phyloP scores from a whole-genome alignment of 2,888 invertebrate genomes.

The Leptinotarsa haldemani region DNA sequence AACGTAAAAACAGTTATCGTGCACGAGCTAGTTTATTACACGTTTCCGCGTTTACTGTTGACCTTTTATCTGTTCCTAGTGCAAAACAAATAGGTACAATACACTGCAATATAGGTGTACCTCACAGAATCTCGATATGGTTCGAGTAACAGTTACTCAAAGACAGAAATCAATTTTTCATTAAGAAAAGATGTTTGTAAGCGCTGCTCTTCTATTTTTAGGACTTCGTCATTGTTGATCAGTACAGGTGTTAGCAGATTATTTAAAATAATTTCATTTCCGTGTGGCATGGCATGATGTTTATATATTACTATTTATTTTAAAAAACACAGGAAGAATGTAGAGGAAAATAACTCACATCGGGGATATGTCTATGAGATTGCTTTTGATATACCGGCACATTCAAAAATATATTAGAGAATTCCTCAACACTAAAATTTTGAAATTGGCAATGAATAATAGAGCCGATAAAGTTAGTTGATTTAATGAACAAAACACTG shows the following conservation, averaged over 20 bases:
- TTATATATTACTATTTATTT: too few species aligned
- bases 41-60: slow-evolving; percentile 34
- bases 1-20: slow-evolving; percentile 33
- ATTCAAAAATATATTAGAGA: too few species aligned
- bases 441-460: too few species aligned
- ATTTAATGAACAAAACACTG: too few species aligned
- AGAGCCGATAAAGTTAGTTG: too few species aligned
- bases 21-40: slow-evolving; percentile 35
- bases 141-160: background rate
- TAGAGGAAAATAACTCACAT: too few species aligned
- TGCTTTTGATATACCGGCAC: too few species aligned
- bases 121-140: slow-evolving; percentile 13
- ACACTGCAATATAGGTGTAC: slow-evolving; percentile 8
- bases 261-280: background rate
- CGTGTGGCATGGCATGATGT: too few species aligned
- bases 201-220: background rate
- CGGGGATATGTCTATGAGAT: too few species aligned
- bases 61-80: slow-evolving; percentile 29
- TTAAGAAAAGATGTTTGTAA: background rate
- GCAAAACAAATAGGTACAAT: slow-evolving; percentile 29
- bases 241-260: background rate
- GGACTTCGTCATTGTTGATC: slow-evolving; percentile 2
- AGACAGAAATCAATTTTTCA: slow-evolving; percentile 7
- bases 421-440: too few species aligned
- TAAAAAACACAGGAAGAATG: too few species aligned